phyloP scores from a whole-genome alignment of 2,113 vertebrate genomes.

The Stegostoma tigrinum region DNA sequence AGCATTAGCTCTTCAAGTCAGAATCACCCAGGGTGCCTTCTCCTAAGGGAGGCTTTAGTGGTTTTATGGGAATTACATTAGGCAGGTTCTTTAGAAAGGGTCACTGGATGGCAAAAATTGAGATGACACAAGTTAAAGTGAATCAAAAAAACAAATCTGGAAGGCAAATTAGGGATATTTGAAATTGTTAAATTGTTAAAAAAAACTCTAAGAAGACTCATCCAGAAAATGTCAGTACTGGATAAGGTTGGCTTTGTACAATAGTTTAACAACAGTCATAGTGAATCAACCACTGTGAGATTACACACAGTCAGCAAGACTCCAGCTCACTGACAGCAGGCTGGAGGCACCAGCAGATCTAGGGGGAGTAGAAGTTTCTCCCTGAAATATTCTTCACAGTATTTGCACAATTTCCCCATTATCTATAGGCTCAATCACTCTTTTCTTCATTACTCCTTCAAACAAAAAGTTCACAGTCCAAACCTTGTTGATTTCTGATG shows the following conservation, averaged over 20 bases:
- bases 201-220: no score
- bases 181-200: no score
- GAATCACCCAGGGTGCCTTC: not conserved
- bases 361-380: not conserved
- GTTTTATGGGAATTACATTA: not conserved
- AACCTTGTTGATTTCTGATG: conserved; percentile 47
- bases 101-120: not conserved
- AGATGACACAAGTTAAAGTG: not conserved
- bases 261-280: not conserved
- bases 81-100: not conserved
- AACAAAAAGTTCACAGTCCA: not conserved
- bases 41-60: not conserved
- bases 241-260: not conserved
- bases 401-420: not conserved
- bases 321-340: not conserved
- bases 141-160: not conserved
- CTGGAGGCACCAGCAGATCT: not conserved
- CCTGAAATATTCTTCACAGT: not conserved
- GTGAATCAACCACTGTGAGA: not conserved
- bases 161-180: no score
- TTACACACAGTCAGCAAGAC: not conserved
- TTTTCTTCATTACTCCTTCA: not conserved
- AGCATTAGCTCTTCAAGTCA: not conserved
- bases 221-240: no score
- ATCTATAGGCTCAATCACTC: not conserved